Conservation (phyloP, 2,888 invertebrate species). For the Hypena proboscidalis region DNA sequence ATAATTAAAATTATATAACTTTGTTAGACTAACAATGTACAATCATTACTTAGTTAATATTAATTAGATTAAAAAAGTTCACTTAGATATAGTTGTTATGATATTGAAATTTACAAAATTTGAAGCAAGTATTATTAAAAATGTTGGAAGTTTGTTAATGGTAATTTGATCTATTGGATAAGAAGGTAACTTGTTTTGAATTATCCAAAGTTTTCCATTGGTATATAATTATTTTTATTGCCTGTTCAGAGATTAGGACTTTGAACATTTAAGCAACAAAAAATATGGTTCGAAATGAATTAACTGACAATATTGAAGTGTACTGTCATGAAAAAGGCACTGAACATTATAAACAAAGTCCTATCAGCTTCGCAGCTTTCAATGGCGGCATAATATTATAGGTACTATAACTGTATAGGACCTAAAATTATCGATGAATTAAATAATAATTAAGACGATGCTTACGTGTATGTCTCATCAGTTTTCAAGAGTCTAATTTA, state of each 20-base stretch:
- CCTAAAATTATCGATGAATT: conserved; percentile 13
- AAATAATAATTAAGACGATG: conserved; percentile 19
- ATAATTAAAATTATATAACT: conserved; percentile 35
- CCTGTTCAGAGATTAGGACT: not conserved
- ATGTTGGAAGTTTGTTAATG: conserved; percentile 25
- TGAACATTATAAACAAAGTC: conserved; percentile 9
- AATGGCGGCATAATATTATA: conserved; percentile 35
- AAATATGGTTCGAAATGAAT: not conserved
- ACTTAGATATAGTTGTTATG: conserved; percentile 33
- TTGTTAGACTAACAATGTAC: conserved; percentile 37
- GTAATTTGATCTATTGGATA: conserved; percentile 30
- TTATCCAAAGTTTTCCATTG: conserved; percentile 9
- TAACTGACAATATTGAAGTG: not conserved
- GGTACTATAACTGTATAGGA: conserved; percentile 5
- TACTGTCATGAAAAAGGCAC: conserved; percentile 4
- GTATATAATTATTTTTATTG: not conserved
- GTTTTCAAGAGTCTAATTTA: conserved; percentile 28
- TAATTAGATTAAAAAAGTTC: conserved; percentile 36
- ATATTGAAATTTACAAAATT: conserved; percentile 17
- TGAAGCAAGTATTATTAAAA: conserved; percentile 19
- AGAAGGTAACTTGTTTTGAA: conserved; percentile 40
- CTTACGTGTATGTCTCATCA: conserved; percentile 32
- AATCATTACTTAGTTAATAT: conserved; percentile 34
- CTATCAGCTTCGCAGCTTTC: conserved; percentile 53
- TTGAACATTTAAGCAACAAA: not conserved